Conservation (phyloP, 2,888 invertebrate genomes). For the Entomobrya proxima region DNA sequence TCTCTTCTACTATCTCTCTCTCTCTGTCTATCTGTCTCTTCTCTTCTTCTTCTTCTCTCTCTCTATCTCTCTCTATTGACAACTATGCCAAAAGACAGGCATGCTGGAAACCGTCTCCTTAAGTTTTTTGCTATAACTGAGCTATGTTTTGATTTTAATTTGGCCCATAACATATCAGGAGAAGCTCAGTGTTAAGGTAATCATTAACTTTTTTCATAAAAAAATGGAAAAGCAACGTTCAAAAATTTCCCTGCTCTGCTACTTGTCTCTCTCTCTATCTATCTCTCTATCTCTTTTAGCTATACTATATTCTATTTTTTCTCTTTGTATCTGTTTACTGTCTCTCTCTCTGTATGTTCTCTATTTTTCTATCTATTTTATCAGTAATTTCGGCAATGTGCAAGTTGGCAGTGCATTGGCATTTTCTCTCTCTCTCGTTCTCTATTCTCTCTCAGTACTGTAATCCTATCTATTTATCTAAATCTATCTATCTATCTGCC, state of each 20-base stretch:
- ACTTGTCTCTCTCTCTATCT: slow-evolving; percentile 64
- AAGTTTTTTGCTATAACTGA: slow-evolving; percentile 74
- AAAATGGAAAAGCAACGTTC: slow-evolving; percentile 72
- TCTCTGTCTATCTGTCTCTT: slow-evolving; percentile 39
- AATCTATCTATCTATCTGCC: neutral
- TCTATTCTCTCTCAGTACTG: slow-evolving; percentile 30
- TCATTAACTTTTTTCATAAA: slow-evolving; percentile 76
- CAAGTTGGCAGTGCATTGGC: slow-evolving; percentile 65
- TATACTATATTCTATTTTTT: slow-evolving; percentile 19
- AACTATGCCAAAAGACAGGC: slow-evolving; percentile 71
- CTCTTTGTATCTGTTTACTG: slow-evolving; percentile 54
- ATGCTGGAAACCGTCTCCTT: slow-evolving; percentile 71
- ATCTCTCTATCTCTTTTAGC: slow-evolving; percentile 48
- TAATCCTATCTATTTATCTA: slow-evolving; percentile 26
- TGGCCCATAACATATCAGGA: slow-evolving; percentile 77
- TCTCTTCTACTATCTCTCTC: slow-evolving; percentile 21
- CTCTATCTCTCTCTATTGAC: slow-evolving; percentile 21
- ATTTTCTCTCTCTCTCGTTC: slow-evolving; percentile 50
- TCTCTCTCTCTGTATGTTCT: slow-evolving; percentile 49
- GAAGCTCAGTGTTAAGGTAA: slow-evolving; percentile 79
- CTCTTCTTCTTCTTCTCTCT: slow-evolving; percentile 41
- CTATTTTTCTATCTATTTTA: slow-evolving; percentile 33
- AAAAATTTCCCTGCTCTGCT: slow-evolving; percentile 71
- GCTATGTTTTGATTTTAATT: slow-evolving; percentile 76
- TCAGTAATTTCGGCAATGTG: slow-evolving; percentile 59